Percentiles rank a stretch among this genome's conserved stretches.
These are phyloP conservation scores for Scaptomyza caliginosa DNA, from an alignment of 2,888 invertebrate genomes.

Conservation along the genomic window DNA sequence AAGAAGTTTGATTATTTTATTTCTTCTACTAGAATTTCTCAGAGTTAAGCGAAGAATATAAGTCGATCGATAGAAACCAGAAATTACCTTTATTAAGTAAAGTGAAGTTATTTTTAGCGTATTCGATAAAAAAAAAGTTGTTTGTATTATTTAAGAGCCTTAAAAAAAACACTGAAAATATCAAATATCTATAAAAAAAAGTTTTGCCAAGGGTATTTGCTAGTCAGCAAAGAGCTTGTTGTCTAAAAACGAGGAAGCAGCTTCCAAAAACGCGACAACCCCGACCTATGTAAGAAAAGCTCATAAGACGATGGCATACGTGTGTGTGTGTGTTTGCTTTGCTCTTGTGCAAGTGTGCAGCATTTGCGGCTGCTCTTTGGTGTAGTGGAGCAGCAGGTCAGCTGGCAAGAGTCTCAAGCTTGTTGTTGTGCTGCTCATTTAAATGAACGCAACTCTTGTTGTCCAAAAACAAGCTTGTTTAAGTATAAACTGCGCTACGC, in stretches of 20 bases:
- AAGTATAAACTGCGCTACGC: constrained; percentile 32
- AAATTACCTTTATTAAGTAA: too few species aligned
- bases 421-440: constrained; percentile 33
- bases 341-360: constrained; percentile 33
- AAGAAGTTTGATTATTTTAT: too few species aligned
- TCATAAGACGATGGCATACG: neutral
- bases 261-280: constrained; percentile 53
- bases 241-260: constrained; percentile 50
- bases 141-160: too few species aligned
- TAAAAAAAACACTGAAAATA: too few species aligned
- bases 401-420: constrained; percentile 7
- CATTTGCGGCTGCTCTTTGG: constrained; percentile 26
- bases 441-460: constrained; percentile 35
- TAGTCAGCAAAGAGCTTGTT: neutral
- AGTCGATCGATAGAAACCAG: too few species aligned
- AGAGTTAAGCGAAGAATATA: too few species aligned
- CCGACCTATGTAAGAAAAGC: constrained; percentile 48
- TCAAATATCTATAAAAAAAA: too few species aligned
- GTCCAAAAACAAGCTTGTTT: neutral
- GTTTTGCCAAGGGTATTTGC: neutral
- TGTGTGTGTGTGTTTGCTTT: neutral
- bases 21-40: too few species aligned
- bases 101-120: too few species aligned
- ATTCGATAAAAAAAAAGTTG: too few species aligned
- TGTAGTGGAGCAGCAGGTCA: constrained; percentile 66